Evolutionary conservation across 2,113 vertebrate species (phyloP).

Genomic region (Oenanthe melanoleuca): DNA sequence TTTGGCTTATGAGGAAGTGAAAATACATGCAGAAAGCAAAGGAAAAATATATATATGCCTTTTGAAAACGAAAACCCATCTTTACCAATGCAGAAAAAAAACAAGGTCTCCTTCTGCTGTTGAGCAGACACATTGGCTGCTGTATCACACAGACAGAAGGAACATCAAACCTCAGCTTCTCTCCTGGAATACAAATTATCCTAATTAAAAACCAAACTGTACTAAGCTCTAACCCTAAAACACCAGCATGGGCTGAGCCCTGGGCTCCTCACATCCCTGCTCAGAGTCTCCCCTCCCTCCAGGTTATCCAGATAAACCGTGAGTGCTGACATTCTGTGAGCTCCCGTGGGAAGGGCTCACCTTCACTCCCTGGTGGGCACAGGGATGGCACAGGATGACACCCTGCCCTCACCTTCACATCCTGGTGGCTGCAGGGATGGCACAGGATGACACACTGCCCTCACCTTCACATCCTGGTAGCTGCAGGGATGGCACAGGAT

Average conservation of each 20-base stretch:
- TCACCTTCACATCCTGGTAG: too few species aligned
- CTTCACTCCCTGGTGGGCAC: neutral
- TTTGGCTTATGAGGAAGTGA: neutral
- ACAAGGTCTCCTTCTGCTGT: neutral
- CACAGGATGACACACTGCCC: too few species aligned
- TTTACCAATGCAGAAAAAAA: neutral
- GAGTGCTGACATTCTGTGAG: neutral
- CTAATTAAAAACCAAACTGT: neutral
- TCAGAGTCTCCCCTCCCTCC: fast-evolving
- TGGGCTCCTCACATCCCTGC: neutral
- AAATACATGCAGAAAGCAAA: neutral
- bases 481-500: too few species aligned
- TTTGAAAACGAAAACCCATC: neutral
- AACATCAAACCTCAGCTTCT: neutral
- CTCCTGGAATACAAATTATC: neutral
- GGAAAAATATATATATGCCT: neutral
- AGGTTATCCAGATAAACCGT: neutral
- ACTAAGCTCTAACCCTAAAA: neutral
- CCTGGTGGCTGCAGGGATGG: too few species aligned
- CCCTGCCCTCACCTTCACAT: too few species aligned
- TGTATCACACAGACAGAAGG: neutral
- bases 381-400: too few species aligned
- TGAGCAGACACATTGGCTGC: neutral
- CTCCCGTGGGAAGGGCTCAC: neutral
- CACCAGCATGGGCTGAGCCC: fast-evolving